Evolutionary conservation across 2,888 invertebrate species (phyloP).

Genomic region (Beris morrisii): DNA sequence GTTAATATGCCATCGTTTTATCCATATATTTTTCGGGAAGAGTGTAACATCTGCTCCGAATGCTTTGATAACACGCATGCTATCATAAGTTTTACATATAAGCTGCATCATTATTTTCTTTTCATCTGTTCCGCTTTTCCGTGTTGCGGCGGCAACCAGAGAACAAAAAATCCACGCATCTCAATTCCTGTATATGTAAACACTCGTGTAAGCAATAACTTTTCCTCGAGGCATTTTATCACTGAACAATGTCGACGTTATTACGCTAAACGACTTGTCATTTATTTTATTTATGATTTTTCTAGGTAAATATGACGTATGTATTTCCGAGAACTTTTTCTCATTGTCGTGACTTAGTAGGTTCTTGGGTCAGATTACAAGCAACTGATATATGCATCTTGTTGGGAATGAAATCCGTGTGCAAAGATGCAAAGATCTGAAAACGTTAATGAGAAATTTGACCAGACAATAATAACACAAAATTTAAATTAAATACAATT

Average conservation of each 20-base stretch:
- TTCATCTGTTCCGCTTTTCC: slow-evolving; percentile 1
- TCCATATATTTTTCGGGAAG: background rate
- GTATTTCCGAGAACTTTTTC: too few relatives aligned
- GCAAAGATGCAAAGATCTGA: too few relatives aligned
- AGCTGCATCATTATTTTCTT: background rate
- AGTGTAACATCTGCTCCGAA: slow-evolving; percentile 10
- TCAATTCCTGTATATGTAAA: slow-evolving; percentile 18
- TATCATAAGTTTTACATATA: slow-evolving; percentile 9
- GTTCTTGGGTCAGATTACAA: too few relatives aligned
- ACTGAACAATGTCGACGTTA: slow-evolving; percentile 7
- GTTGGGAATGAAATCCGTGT: too few relatives aligned
- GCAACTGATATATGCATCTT: too few relatives aligned
- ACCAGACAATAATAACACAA: too few relatives aligned
- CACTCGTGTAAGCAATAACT: background rate
- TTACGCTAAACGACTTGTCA: slow-evolving; percentile 18
- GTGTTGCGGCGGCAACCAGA: background rate
- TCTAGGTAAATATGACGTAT: too few relatives aligned
- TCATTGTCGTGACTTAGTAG: too few relatives aligned
- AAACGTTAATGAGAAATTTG: too few relatives aligned
- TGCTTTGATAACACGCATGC: slow-evolving; percentile 11
- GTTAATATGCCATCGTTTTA: slow-evolving; percentile 12
- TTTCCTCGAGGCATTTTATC: too few relatives aligned
- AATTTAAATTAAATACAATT: too few relatives aligned
- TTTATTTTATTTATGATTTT: slow-evolving; percentile 21
- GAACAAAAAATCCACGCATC: slow-evolving; percentile 2